These are phyloP conservation scores for Caligus rogercresseyi DNA, from an alignment of 1,140 invertebrate genomes.

Conservation along the genomic window DNA sequence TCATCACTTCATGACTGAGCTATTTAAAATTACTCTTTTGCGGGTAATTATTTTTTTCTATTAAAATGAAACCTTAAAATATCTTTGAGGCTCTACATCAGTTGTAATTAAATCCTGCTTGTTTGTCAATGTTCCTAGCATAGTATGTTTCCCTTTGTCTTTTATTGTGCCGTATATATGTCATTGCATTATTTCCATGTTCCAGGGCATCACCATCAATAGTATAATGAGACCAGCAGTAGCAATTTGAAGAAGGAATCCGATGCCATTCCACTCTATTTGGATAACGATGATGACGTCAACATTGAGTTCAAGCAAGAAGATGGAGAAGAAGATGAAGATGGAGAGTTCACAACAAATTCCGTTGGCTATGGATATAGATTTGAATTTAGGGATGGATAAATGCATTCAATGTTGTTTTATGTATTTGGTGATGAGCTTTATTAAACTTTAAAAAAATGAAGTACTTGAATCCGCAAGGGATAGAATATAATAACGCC, in stretches of 20 bases:
- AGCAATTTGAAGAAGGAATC: not conserved
- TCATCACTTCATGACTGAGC: too few relatives aligned
- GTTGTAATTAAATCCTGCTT: not conserved
- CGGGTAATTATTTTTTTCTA: too few relatives aligned
- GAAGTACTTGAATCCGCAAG: too few relatives aligned
- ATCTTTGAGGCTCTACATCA: too few relatives aligned
- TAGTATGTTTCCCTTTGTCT: too few relatives aligned
- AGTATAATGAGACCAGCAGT: not conserved
- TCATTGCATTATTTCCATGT: not conserved
- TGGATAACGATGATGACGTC: not conserved
- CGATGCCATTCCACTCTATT: not conserved
- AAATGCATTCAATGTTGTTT: not conserved
- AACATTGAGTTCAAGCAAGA: too few relatives aligned
- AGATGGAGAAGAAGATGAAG: not conserved
- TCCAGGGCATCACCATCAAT: not conserved
- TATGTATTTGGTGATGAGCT: not conserved
- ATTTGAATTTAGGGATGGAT: not conserved
- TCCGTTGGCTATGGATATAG: not conserved
- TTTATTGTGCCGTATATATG: not conserved
- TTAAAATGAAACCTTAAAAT: too few relatives aligned
- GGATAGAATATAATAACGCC: too few relatives aligned
- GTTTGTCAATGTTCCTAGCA: too few relatives aligned
- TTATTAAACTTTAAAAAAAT: too few relatives aligned
- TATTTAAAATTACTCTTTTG: too few relatives aligned
- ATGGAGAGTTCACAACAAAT: not conserved